Conservation (phyloP, 2,113 vertebrate genomes). For the Corythaeola cristata region DNA sequence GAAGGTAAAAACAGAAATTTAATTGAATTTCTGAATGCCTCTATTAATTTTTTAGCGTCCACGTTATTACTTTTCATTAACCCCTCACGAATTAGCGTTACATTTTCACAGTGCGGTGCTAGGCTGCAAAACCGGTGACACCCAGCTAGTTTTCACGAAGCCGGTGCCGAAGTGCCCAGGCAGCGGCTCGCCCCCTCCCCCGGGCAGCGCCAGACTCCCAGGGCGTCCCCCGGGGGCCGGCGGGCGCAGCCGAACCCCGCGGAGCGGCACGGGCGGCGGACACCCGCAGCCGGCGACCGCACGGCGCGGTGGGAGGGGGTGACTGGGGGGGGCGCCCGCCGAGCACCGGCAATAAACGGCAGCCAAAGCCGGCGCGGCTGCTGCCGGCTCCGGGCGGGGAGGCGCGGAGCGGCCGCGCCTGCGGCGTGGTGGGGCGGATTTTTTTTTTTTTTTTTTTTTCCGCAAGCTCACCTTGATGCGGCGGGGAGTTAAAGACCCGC, state of each 20-base stretch:
- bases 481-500: not conserved
- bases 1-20: not conserved
- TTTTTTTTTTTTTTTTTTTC: not conserved
- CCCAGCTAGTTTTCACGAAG: not conserved
- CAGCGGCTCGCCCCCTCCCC: not conserved
- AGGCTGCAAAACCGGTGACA: not conserved
- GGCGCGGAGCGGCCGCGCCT: not conserved
- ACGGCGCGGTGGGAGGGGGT: no score
- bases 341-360: not conserved
- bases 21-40: not conserved
- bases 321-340: not conserved
- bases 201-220: not conserved
- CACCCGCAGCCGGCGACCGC: not conserved
- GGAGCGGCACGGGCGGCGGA: not conserved
- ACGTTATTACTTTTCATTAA: not conserved
- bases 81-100: not conserved
- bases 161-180: not conserved
- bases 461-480: conserved; percentile 18
- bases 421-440: not conserved
- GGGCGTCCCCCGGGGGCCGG: not conserved
- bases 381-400: not conserved
- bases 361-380: not conserved
- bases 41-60: not conserved
- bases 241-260: not conserved
- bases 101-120: not conserved